Evolutionary conservation across 2,888 invertebrate species (phyloP), one percentile per base, ranked within the genome.

Genomic region (Elegia similella): DNA sequence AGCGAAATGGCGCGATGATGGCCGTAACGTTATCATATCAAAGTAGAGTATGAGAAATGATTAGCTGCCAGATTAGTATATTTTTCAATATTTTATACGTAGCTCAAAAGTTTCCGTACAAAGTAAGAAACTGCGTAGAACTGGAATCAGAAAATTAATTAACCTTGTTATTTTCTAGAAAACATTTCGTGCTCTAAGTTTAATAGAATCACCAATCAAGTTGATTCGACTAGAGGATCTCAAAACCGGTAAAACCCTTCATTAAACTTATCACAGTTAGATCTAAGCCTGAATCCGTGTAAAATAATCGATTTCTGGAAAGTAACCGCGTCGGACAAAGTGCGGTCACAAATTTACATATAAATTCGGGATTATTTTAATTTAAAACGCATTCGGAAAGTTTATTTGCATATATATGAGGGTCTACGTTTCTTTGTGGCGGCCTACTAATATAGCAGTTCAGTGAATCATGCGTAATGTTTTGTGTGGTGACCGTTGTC

Each of bases 291-390:
- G 76, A 83, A 86, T 85, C 76, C 78, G 80, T 86, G 86, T 86
- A 84, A 82, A 81, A 78, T 86, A 88, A 90, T 88, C 88, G 89
- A 89, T 88, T 87, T 80, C 69, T 80, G 76, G 80, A 85, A 79
- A 80, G 82, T 72, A 85, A 80, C 87, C 84, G 84, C 84, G 82
- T 86, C 87, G 87, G 87, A 86, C 88, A 82, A 84, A 86, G 77
- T 83, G 86, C 84, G 87, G 87, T 84, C 83, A 84, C 81, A 76
- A 86, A 89, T 88, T 90, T 84, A 84, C 90, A 89, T 90, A 86
- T 88, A 88, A 88, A 88, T 88, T 88, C 74, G 78, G 86, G 85
- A 87, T 89, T 86, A 88, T 88, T 88, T 88, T 90, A 89, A 89
- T 89, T 88, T 87, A 77, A 83, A 87, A 84, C 82, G 86, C 88